phyloP scores from a whole-genome alignment of 2,888 invertebrate genomes.

The Drosophila anceps region DNA sequence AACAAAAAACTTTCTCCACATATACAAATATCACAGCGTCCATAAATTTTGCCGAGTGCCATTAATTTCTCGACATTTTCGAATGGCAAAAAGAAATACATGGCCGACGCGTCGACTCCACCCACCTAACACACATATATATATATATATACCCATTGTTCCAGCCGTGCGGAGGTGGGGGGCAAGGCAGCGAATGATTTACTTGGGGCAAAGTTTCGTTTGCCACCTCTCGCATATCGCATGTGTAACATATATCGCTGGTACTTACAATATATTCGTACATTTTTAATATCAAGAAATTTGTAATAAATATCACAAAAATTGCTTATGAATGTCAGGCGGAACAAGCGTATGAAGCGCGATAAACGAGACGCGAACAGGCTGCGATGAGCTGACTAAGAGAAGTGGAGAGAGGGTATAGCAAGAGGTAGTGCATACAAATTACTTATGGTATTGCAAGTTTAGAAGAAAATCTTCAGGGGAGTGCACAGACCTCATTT shows the following conservation, averaged over 20 bases:
- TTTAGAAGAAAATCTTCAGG: too few species aligned
- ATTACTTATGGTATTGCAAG: too few species aligned
- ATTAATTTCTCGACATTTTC: conserved; percentile 76
- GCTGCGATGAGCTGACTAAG: conserved; percentile 22
- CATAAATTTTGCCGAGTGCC: conserved; percentile 73
- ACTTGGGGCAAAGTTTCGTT: conserved; percentile 59
- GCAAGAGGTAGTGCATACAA: not conserved
- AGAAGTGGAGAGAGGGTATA: not conserved
- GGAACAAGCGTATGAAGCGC: conserved; percentile 31
- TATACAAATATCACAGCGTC: conserved; percentile 58
- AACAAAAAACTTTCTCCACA: conserved; percentile 19
- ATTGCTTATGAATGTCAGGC: conserved; percentile 68
- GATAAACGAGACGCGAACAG: conserved; percentile 1
- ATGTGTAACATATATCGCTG: not conserved
- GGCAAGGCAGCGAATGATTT: conserved; percentile 55
- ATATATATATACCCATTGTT: conserved; percentile 48
- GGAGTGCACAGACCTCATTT: not conserved
- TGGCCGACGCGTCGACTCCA: conserved; percentile 23
- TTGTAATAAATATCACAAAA: conserved; percentile 69
- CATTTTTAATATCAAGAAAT: conserved; percentile 76
- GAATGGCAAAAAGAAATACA: conserved; percentile 43
- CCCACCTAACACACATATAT: not conserved
- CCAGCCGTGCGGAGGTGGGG: not conserved
- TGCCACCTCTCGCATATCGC: not conserved
- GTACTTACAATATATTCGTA: conserved; percentile 42